Evolutionary conservation across 2,113 vertebrate species (phyloP).

Genomic region (Actenoides hombroni): DNA sequence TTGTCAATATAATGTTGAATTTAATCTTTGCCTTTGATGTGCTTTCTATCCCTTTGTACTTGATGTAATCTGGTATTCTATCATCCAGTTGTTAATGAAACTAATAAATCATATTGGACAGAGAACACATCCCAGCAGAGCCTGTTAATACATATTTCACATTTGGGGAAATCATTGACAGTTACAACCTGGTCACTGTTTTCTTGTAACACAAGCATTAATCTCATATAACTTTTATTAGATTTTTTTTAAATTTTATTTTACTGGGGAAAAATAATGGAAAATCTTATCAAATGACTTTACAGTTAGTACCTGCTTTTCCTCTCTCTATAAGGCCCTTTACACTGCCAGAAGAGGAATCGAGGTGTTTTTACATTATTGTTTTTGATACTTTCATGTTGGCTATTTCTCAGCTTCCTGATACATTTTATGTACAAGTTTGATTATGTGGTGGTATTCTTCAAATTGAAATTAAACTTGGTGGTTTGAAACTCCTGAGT

Average conservation of each 20-base stretch:
- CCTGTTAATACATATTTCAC: neutral
- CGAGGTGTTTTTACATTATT: neutral
- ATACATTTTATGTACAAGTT: neutral
- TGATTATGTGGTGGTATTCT: neutral
- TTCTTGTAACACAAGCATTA: neutral
- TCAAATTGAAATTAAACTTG: neutral
- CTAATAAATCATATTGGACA: neutral
- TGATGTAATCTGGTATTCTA: neutral
- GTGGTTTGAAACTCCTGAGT: neutral
- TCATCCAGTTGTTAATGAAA: neutral
- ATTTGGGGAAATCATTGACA: neutral
- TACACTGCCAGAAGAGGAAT: neutral
- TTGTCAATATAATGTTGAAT: conserved; percentile 1
- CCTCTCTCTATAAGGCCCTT: neutral
- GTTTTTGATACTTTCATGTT: neutral
- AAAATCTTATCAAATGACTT: neutral
- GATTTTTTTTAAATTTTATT: neutral
- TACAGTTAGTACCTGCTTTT: neutral
- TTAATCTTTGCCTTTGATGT: neutral
- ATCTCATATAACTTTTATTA: neutral
- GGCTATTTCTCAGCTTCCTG: neutral
- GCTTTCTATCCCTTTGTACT: neutral
- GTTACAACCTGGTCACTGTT: neutral
- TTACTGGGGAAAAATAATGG: neutral
- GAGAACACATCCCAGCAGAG: neutral